A percentile compares a stretch with the other conserved stretches of the same genome.
Conservation (phyloP, 2,113 vertebrate genomes). For the Aspiorhynchus laticeps region DNA sequence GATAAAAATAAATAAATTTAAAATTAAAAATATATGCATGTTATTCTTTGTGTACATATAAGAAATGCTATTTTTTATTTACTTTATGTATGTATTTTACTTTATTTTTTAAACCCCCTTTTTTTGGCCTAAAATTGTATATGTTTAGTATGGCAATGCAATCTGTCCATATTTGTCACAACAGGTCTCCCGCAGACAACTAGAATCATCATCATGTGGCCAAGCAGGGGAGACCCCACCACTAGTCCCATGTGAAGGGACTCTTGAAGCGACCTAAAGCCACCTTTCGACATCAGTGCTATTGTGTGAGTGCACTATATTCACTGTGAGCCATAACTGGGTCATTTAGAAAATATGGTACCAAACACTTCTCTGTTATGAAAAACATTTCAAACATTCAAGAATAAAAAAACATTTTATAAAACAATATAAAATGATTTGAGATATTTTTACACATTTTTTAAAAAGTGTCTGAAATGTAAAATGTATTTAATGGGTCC, state of each 20-base stretch:
- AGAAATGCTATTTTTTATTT: background rate
- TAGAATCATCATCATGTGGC: background rate
- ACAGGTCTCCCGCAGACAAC: too few relatives aligned
- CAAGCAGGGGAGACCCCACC: background rate
- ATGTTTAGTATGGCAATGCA: background rate
- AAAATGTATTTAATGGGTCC: too few relatives aligned
- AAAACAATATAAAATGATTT: too few relatives aligned
- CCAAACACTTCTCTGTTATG: background rate
- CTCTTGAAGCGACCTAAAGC: background rate
- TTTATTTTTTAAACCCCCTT: background rate
- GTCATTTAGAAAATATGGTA: background rate
- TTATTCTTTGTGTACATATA: too few relatives aligned
- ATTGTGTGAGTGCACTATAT: background rate
- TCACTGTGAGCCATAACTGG: background rate
- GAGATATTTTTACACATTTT: too few relatives aligned
- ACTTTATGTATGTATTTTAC: background rate
- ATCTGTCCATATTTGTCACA: background rate
- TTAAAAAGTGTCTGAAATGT: too few relatives aligned
- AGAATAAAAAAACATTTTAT: background rate
- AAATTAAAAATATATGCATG: too few relatives aligned
- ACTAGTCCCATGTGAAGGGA: slow-evolving; percentile 1
- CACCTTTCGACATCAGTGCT: background rate
- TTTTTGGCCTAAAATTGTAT: background rate
- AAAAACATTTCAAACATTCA: background rate
- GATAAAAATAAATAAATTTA: too few relatives aligned